phyloP scores from a whole-genome alignment of 1,140 invertebrate genomes.

The Pogonomyrmex barbatus region DNA sequence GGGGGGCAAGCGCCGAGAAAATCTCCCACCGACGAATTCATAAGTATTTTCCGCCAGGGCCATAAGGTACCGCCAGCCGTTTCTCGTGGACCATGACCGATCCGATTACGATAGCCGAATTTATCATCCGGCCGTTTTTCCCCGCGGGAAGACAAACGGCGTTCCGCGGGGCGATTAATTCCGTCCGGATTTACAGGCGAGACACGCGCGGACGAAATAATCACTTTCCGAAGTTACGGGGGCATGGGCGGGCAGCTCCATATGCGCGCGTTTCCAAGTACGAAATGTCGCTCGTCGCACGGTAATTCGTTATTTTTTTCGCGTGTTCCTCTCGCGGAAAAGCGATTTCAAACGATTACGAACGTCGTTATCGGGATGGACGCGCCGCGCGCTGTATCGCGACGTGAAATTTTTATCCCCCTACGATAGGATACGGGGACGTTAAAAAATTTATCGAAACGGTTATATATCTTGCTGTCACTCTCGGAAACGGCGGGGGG shows the following conservation, averaged over 20 bases:
- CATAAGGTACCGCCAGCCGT: conserved; percentile 33
- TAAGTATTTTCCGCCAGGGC: conserved; percentile 53
- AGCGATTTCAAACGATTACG: conserved; percentile 51
- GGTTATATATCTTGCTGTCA: too few species aligned
- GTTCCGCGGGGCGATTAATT: conserved; percentile 62
- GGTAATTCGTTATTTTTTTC: conserved; percentile 61
- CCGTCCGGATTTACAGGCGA: conserved; percentile 58
- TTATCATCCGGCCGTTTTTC: conserved; percentile 51
- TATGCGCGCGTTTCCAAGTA: conserved; percentile 6
- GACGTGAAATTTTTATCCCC: conserved; percentile 1
- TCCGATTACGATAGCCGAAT: conserved; percentile 65
- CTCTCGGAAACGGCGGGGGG: neutral
- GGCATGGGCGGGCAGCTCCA: conserved; percentile 9
- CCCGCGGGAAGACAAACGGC: conserved; percentile 51
- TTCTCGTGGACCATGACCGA: conserved; percentile 60
- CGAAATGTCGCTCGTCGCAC: conserved; percentile 34
- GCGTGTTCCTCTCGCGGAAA: neutral
- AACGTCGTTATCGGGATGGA: conserved; percentile 59
- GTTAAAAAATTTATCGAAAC: conserved; percentile 43
- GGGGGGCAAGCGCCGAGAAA: neutral
- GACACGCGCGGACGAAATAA: conserved; percentile 64
- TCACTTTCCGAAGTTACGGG: conserved; percentile 66
- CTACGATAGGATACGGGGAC: neutral
- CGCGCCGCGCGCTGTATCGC: neutral
- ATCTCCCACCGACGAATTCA: conserved; percentile 62